A percentile compares a stretch with the other conserved stretches of the same genome.
Conservation (phyloP, 2,797 vertebrate species). For the Protonibea diacanthus region DNA sequence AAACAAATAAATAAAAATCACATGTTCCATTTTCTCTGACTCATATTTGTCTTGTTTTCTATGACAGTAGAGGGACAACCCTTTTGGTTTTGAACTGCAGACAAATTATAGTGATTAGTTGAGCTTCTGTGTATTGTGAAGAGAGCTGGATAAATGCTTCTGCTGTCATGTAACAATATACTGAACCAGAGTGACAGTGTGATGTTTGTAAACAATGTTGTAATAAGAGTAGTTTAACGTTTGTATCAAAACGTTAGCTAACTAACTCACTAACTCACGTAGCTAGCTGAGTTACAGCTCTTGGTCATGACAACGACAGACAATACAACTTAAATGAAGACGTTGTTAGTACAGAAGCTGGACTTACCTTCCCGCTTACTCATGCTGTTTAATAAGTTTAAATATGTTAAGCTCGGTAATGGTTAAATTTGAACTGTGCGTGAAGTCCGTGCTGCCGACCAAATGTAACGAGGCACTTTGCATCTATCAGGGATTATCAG, state of each 20-base stretch:
- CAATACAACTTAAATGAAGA: background rate
- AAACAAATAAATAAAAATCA: background rate
- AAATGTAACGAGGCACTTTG: constrained; percentile 12
- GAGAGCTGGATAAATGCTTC: background rate
- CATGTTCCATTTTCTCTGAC: background rate
- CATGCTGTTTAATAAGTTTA: constrained; percentile 56
- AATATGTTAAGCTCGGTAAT: background rate
- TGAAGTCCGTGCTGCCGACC: constrained; percentile 4
- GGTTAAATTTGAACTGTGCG: background rate
- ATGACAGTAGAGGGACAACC: background rate
- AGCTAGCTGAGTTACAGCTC: background rate
- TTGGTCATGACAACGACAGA: background rate
- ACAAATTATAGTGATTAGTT: no score
- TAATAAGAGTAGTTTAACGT: background rate
- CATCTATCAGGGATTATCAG: background rate
- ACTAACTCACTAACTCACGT: no score
- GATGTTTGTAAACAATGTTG: background rate
- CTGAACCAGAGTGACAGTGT: background rate
- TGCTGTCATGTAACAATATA: background rate
- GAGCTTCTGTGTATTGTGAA: background rate
- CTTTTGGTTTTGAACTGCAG: background rate
- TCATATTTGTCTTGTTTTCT: background rate
- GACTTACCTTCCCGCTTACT: constrained; percentile 77
- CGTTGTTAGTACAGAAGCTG: background rate
- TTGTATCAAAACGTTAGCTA: no score